Evolutionary conservation across 2,797 vertebrate genomes (phyloP).

Genomic region (Vespertilio murinus): DNA sequence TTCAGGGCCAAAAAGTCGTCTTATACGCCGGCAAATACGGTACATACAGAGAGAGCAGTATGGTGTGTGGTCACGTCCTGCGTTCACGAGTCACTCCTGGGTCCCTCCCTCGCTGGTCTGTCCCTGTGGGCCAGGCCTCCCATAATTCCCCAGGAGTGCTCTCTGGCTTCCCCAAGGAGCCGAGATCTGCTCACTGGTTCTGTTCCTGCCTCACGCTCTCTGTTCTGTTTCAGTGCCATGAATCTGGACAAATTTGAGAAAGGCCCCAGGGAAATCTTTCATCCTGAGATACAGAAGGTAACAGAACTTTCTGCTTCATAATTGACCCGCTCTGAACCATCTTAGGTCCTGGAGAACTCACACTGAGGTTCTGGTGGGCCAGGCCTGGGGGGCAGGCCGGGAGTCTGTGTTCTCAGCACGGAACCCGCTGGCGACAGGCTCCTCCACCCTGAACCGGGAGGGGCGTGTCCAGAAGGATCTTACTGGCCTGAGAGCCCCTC

Average conservation of each 20-base stretch:
- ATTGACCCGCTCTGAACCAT: neutral
- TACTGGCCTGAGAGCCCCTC: neutral
- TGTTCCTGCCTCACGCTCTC: slow-evolving; percentile 34
- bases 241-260: slow-evolving; percentile 98
- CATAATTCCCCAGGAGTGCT: neutral
- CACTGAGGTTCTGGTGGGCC: neutral
- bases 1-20: too few species aligned
- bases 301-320: slow-evolving; percentile 33
- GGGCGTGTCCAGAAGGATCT: neutral
- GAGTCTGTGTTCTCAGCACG: neutral
- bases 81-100: neutral
- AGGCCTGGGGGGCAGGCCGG: neutral
- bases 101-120: neutral
- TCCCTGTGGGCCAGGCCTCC: neutral
- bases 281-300: slow-evolving; percentile 99
- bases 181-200: neutral
- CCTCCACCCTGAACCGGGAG: neutral
- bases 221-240: slow-evolving; percentile 92
- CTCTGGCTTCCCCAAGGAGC: neutral
- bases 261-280: slow-evolving; percentile 96
- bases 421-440: neutral
- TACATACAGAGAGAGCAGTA: neutral
- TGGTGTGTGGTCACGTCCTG: too few species aligned
- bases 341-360: neutral
- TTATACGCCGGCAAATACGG: too few species aligned